Evolutionary conservation across 2,888 invertebrate species (phyloP).

Genomic region (Troides oblongomaculatus): DNA sequence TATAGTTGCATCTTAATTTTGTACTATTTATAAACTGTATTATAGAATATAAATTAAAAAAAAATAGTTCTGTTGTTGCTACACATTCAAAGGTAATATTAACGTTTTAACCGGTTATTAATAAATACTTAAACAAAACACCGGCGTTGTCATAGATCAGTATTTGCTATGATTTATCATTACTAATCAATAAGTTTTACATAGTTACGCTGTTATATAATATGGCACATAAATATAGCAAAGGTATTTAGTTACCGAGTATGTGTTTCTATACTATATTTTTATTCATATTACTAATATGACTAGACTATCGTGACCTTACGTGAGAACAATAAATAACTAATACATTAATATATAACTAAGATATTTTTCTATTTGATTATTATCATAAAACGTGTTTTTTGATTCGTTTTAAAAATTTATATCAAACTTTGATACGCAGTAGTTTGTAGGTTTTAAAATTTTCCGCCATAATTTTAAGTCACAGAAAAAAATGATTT

Average conservation of each 20-base stretch:
- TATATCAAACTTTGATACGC: background rate
- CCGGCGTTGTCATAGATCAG: conserved; percentile 21
- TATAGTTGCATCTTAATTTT: background rate
- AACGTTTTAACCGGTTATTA: conserved; percentile 14
- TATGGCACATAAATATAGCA: background rate
- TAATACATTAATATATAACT: background rate
- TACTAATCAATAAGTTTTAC: background rate
- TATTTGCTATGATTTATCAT: conserved; percentile 5
- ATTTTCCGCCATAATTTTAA: too few species aligned
- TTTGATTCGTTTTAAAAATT: background rate
- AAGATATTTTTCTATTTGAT: background rate
- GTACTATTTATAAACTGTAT: background rate
- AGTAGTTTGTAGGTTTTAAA: background rate
- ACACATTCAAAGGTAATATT: background rate
- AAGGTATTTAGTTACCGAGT: conserved; percentile 5
- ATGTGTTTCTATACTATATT: conserved; percentile 5
- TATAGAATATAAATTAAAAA: background rate
- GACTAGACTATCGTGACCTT: background rate
- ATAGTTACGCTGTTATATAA: background rate
- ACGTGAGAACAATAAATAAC: background rate
- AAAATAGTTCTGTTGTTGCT: background rate
- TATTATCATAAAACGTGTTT: background rate
- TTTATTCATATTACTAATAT: conserved; percentile 15
- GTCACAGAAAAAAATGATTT: background rate
- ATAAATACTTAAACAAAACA: conserved; percentile 5